Percentiles rank a stretch among this genome's conserved stretches.
Conservation (phyloP, 2,888 invertebrate species). For the Drosophila bunnanda region DNA sequence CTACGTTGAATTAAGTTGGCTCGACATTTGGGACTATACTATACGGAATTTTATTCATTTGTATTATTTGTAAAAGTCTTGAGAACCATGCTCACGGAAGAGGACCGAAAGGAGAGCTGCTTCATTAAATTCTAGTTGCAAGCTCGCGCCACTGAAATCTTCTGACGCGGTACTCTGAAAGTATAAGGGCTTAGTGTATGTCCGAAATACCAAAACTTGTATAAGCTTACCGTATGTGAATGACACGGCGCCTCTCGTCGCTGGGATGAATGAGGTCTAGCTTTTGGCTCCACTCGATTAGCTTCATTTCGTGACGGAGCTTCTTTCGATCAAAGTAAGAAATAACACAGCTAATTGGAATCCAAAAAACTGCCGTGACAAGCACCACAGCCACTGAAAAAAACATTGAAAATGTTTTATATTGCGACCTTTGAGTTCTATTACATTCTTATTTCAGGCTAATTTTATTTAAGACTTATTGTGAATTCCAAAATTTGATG, state of each 20-base stretch:
- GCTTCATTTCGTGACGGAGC: constrained; percentile 89
- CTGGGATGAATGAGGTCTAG: constrained; percentile 90
- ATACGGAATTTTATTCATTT: constrained; percentile 73
- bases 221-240: constrained; percentile 87
- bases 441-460: no score
- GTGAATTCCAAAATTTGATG: no score
- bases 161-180: constrained; percentile 84
- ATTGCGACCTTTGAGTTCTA: background rate
- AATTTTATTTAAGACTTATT: no score
- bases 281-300: constrained; percentile 89
- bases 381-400: constrained; percentile 89
- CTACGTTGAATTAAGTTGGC: constrained; percentile 4
- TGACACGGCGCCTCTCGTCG: constrained; percentile 89
- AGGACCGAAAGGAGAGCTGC: constrained; percentile 58
- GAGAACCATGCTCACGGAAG: constrained; percentile 77
- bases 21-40: constrained; percentile 41
- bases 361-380: constrained; percentile 96
- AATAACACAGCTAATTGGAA: constrained; percentile 95
- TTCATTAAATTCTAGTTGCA: constrained; percentile 68
- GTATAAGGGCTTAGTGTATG: background rate
- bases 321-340: constrained; percentile 93
- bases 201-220: background rate
- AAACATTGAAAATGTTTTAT: background rate
- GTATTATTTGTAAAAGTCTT: constrained; percentile 71
- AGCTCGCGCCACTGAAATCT: constrained; percentile 83